Base-by-base conservation (phyloP, 2,888 invertebrate genomes). In the Chrysotoxum bicinctum region DNA sequence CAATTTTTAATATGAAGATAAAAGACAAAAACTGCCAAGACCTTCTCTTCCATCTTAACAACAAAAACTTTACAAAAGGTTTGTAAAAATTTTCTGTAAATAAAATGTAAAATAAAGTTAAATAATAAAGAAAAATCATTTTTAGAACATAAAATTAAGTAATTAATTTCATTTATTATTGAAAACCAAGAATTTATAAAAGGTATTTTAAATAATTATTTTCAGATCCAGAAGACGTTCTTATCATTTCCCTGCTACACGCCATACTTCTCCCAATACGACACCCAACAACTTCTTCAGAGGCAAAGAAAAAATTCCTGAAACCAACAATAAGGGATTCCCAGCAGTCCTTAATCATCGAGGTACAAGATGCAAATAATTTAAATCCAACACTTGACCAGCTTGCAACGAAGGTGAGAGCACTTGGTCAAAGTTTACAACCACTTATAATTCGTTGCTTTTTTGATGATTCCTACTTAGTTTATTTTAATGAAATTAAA, bases 321-420 rank as follows among this genome's bases (percentile, higher is more conserved):
- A 58, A 58, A 12, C 21, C 58, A 16, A 37, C 58, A 2, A 58
- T n/a, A 37, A 58, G 37, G 14, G 35, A 58, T 21, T 37, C 35
- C 32, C 58, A 58, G 3, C 19, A 35, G 14, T 37, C 58, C 2
- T 12, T 35, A 14, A 14, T 58, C 2, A 0, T 56, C 10, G 14
- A 14, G 19, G 56, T 56, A 4, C 10, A 1, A 4, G 56, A 56
- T 1, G 19, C 12, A 0, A 50, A 66, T 10, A 35, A 52, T n/a
- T 62, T 50, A n/a, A 50, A 66, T 16, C 66, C 66, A 3, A 21
- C n/a, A 12, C 32, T 68, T 14, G 68, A 69, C 23, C n/a, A 35
- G n/a, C 6, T 26, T 23, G 68, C 68, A 16, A 69, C 23, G 16
- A 69, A 54, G 26, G 54, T 69, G 26, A 54, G 40, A 26, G 40